Evolutionary conservation across 2,888 invertebrate species (phyloP), one percentile per base, ranked within the genome.

Genomic region (Plutella xylostella): DNA sequence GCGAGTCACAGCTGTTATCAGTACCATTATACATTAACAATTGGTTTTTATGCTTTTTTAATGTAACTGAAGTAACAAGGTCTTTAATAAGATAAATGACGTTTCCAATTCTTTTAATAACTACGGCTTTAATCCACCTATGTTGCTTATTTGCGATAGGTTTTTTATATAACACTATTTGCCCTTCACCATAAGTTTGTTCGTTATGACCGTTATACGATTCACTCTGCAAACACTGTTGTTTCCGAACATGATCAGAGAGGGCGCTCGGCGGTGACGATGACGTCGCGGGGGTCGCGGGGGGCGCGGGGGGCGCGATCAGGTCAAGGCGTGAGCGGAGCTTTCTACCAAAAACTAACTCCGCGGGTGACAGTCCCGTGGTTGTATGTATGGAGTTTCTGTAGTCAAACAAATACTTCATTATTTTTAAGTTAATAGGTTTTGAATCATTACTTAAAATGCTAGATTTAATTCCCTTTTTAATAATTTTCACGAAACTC

Each of bases 401-500:
- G 45, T 53, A 54, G 37, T 55, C 55, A 35, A 56, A 50, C 15
- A 57, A n/a, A 43, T 51, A 56, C 51, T 50, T 52, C 1, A 45
- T 39, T 41, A 55, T 42, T 15, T 49, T 48, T 18, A 47, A 1
- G 15, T 45, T 43, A 4, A 18, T 31, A 12, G 47, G 35, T 25
- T 30, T 51, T 11, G 15, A 3, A n/a, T 42, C 45, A 11, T 33
- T 1, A 22, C 31, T 41, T 2, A 51, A 14, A 6, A 55, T 30
- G 35, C 47, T 41, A 5, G 51, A 46, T 45, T 54, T 57, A 33
- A 55, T 49, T 3, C 57, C 57, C 31, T 51, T 57, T 49, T 60
- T 58, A 1, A 57, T 47, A 6, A 58, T 47, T 42, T 60, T 60
- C 1, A 58, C 56, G 19, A 47, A 19, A n/a, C n/a, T n/a, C n/a